Evolutionary conservation across 2,888 invertebrate species (phyloP), one percentile per base, ranked within the genome.

Genomic region (Erynnis tages): DNA sequence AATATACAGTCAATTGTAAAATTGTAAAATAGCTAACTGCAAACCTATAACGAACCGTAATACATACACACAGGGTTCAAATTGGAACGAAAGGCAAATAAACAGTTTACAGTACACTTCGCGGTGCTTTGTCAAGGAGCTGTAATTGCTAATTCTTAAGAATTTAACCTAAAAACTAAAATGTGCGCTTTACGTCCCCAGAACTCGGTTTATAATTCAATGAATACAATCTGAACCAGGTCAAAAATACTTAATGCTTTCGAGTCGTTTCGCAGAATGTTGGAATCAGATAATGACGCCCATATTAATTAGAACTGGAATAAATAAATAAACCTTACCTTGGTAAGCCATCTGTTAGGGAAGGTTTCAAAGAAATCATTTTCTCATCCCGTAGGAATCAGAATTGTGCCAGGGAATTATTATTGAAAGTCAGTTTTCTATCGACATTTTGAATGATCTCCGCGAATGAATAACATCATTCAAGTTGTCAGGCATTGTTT

Each of bases 101-200:
- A 19, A 13, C 46, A 19, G 47, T 47, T 38, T 29, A 47, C 19
- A 32, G 30, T 17, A 40, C 35, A 35, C 32, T 49, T 40, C 21
- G 47, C 37, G 27, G 21, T 29, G 30, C 40, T 16, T 35, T 17
- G 25, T 40, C 32, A 49, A 49, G 40, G 40, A 40, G 10, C 25
- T 49, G 48, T 49, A 49, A 49, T 49, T 49, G 40, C 40, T 49
- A 49, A 49, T 49, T 49, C 48, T 49, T 25, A 10, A 49, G 32
- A 49, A 49, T 40, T 40, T 17, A 23, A 30, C 32, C 30, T n/a
- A 34, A 25, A 48, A 49, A 32, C 32, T 41, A 41, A 32, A 49
- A 47, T 37, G 8, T 49, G 25, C 41, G 17, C 41, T 49, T 49
- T 41, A 41, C 40, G 25, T 32, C 25, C 17, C 11, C 11, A 32